phyloP scores from a whole-genome alignment of 2,888 invertebrate species.

The Andrena haemorrhoa region DNA sequence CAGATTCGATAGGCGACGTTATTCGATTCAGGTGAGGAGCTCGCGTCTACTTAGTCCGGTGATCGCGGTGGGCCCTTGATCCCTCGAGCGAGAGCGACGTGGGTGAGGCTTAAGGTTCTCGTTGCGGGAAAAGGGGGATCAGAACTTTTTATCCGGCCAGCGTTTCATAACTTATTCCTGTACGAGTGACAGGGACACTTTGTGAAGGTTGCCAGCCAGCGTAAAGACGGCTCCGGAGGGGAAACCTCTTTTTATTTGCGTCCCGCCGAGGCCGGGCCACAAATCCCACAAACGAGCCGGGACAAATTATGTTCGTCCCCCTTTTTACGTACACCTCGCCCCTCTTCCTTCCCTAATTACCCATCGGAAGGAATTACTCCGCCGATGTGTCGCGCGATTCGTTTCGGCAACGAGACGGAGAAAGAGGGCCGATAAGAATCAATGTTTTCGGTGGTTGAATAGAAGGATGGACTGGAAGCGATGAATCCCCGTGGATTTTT shows the following conservation, averaged over 20 bases:
- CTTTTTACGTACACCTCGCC: not conserved
- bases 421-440: not conserved
- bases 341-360: slow-evolving; percentile 37
- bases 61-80: slow-evolving; percentile 45
- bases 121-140: slow-evolving; percentile 60
- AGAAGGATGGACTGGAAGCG: not conserved
- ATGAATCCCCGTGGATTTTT: slow-evolving; percentile 10
- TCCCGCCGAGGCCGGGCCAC: slow-evolving; percentile 28
- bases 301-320: slow-evolving; percentile 49
- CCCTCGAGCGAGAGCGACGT: slow-evolving; percentile 24
- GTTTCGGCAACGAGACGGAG: not conserved
- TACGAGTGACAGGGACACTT: slow-evolving; percentile 52
- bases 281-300: slow-evolving; percentile 60
- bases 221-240: slow-evolving; percentile 45
- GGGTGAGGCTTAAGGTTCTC: slow-evolving; percentile 55
- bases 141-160: slow-evolving; percentile 58
- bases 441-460: not conserved
- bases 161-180: slow-evolving; percentile 71
- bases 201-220: slow-evolving; percentile 50
- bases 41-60: slow-evolving; percentile 20
- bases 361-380: slow-evolving; percentile 21
- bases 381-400: not conserved
- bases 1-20: slow-evolving; percentile 23
- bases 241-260: slow-evolving; percentile 41
- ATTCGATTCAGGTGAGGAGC: slow-evolving; percentile 30